A percentile compares a stretch with the other conserved stretches of the same genome.
phyloP scores from a whole-genome alignment of 2,113 vertebrate species.

The Eolophus roseicapilla region DNA sequence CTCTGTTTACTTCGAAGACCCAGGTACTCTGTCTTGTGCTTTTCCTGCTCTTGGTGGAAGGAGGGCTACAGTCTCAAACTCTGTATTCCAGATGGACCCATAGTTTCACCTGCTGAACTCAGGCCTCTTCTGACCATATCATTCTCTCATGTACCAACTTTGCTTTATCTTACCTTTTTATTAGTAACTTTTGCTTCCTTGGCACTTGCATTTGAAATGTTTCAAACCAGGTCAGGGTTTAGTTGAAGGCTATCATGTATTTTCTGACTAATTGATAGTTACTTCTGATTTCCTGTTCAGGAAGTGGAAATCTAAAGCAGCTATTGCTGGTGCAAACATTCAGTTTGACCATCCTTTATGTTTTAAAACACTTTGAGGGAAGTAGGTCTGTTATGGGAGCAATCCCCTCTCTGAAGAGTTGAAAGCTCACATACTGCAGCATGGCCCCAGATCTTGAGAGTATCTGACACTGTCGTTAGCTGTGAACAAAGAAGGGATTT shows the following conservation, averaged over 20 bases:
- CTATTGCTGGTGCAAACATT: background rate
- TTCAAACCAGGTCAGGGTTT: background rate
- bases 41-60: background rate
- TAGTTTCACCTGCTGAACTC: background rate
- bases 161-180: background rate
- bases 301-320: background rate
- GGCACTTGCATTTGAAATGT: background rate
- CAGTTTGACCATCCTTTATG: background rate
- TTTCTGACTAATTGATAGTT: background rate
- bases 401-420: background rate
- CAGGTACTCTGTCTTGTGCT: background rate
- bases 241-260: background rate
- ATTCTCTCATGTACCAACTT: background rate
- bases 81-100: background rate
- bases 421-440: background rate
- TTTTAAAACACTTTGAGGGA: background rate
- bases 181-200: background rate
- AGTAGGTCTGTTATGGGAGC: background rate
- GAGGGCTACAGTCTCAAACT: background rate
- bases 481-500: background rate
- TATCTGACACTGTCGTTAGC: background rate
- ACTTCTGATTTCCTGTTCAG: background rate
- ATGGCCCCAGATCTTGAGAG: background rate
- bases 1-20: background rate
- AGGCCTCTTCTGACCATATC: background rate